Evolutionary conservation across 2,113 vertebrate genomes (phyloP), one percentile per base, ranked within the genome.

Genomic region (Buteo buteo): DNA sequence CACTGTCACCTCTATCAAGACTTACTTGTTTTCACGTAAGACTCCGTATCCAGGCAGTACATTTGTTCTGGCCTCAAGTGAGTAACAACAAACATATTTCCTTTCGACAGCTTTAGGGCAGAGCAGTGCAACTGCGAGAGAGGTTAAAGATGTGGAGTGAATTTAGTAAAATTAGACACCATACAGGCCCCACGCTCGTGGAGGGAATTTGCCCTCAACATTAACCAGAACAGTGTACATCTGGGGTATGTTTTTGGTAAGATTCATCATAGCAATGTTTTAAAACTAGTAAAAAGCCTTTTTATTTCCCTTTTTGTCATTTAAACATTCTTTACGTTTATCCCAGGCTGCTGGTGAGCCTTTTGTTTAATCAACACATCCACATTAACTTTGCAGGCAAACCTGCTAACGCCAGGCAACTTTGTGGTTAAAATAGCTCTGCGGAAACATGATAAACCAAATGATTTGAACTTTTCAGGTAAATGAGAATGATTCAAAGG

Each of bases 381-480:
- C 45, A 44, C 28, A 4, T 19, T 36, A 34, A 25, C 34, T 61
- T 61, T 54, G 22, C 22, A 62, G 78, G 72, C 38, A 74, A 87
- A 54, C 13, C 42, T 79, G 16, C 19, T 32, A 79, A 36, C 25
- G 42, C 3, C 65, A 42, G 36, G 31, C 44, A 88, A 44, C 31
- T 62, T 52, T 16, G n/a, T 18, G 38, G 44, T 61, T 47, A 29
- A 57, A 78, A 57, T 5, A 78, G 14, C 21, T 49, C 49, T 62
- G 55, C 1, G 2, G 16, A 73, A 82, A 86, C 13, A 2, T 3
- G n/a, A 21, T 12, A 78, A 45, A 86, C 16, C 4, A 0, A 4
- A n/a, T 0, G 0, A 58, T 25, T 21, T 16, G 32, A 71, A 62
- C 55, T 11, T 62, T 44, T 36, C 42, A 34, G 42, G 49, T 81